Evolutionary conservation across 2,113 vertebrate genomes (phyloP).

Genomic region (Phaetusa simplex): DNA sequence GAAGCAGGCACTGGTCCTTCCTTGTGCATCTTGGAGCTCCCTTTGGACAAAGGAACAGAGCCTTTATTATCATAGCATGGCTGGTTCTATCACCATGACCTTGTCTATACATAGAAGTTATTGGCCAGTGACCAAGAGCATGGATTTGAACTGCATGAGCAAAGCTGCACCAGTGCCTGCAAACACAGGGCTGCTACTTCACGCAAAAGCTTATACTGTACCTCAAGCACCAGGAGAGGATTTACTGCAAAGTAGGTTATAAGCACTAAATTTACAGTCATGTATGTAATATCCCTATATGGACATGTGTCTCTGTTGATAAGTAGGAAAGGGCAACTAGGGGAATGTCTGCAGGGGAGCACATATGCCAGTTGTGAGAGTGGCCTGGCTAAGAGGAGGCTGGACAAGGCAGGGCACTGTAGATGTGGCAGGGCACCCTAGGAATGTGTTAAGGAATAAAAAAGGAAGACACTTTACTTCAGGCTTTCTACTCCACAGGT

Average conservation of each 20-base stretch:
- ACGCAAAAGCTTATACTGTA: background rate
- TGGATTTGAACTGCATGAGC: background rate
- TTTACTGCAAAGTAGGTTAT: background rate
- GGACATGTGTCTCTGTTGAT: background rate
- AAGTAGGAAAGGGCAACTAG: background rate
- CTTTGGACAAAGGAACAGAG: background rate
- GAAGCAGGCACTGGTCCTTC: background rate
- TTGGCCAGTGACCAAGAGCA: background rate
- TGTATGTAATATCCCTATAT: background rate
- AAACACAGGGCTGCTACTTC: background rate
- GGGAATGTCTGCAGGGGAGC: accelerated
- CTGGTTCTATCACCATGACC: background rate
- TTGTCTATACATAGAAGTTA: background rate
- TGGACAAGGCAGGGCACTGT: background rate
- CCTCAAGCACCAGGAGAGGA: background rate
- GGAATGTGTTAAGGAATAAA: background rate
- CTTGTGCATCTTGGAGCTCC: background rate
- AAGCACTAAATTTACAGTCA: background rate
- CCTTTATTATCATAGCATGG: background rate
- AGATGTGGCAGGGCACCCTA: background rate
- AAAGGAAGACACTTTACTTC: background rate
- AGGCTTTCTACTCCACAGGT: background rate
- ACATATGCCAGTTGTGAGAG: background rate
- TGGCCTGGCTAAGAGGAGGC: background rate
- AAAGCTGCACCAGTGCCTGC: background rate